Conservation (phyloP, 2,888 invertebrate species). For the Polymixis flavicincta region DNA sequence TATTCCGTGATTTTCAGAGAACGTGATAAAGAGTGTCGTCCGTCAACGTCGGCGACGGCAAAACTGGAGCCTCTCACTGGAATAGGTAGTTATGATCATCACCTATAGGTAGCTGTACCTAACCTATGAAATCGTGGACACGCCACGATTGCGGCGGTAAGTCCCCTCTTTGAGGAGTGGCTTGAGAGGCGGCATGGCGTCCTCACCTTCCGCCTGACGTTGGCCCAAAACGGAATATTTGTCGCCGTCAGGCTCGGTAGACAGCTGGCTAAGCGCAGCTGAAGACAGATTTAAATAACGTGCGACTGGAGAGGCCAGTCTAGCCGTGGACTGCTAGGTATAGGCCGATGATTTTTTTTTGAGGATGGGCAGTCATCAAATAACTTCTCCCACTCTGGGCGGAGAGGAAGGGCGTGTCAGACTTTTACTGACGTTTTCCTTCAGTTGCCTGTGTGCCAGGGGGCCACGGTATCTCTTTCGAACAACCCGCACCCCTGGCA, state of each 20-base stretch:
- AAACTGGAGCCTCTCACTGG: slow-evolving; percentile 17
- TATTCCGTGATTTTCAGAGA: slow-evolving; percentile 36
- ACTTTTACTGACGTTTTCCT: no score
- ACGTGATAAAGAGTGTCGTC: slow-evolving; percentile 18
- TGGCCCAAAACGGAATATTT: neutral
- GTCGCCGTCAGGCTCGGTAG: neutral
- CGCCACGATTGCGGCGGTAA: no score
- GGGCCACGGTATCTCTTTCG: no score
- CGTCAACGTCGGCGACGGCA: slow-evolving; percentile 35
- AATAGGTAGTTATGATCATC: slow-evolving; percentile 25
- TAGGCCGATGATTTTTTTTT: neutral
- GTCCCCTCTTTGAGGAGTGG: no score
- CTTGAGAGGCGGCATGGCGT: no score
- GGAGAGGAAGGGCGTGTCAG: no score
- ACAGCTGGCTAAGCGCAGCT: neutral
- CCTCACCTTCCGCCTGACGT: no score
- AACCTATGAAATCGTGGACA: neutral
- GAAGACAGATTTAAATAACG: neutral
- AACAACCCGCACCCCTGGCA: no score
- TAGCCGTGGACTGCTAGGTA: neutral
- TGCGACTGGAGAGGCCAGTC: no score
- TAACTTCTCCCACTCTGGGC: no score
- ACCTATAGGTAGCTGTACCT: neutral
- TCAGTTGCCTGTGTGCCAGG: no score
- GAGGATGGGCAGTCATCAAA: no score